Base-by-base conservation (phyloP, 2,797 vertebrate genomes). In the Tympanoctomys barrerae region DNA sequence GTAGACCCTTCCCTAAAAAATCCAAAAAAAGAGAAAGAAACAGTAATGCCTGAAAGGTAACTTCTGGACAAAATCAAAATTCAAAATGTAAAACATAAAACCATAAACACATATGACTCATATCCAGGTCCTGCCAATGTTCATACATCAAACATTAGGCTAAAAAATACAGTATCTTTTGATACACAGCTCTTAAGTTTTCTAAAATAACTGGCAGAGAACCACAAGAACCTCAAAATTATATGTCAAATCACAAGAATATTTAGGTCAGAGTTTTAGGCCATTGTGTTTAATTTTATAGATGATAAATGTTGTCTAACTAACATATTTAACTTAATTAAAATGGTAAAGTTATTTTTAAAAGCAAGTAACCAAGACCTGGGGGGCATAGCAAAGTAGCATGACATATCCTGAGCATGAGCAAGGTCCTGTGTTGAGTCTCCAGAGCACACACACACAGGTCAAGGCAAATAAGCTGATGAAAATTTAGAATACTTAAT, bases 321-420 rank as follows among this genome's bases (percentile, higher is more conserved):
- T 91, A 82, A 80, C 12, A 49, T 89, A 78, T 59, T 91, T 36
- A 81, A 49, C 59, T 93, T 90, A 82, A 59, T 26, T 21, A 28
- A 94, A 31, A 82, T 70, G 42, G 33, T 61, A 87, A 94, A 66
- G 33, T 78, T 81, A 95, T 62, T 87, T 96, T 85, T 31, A 87
- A 97, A 96, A 79, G n/a, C 54, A 94, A 93, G 73, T 78, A 93
- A 90, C 80, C 14, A 31, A 59, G 66, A 22, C 12, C 42, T 82
- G 10, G 26, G 13, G 19, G 54, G 22, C 42, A 14, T 13, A 49
- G 33, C n/a, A 82, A 28, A 82, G 57, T 42, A 49, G 46, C 52
- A 16, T 2, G 31, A 18, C 46, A 42, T 28, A 78, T n/a, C 33
- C 14, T 33, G 33, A 85, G 42, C 10, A 14, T 39, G 57, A 59